Evolutionary conservation across 1,140 invertebrate species (phyloP).

Genomic region (Drosophila persimilis): DNA sequence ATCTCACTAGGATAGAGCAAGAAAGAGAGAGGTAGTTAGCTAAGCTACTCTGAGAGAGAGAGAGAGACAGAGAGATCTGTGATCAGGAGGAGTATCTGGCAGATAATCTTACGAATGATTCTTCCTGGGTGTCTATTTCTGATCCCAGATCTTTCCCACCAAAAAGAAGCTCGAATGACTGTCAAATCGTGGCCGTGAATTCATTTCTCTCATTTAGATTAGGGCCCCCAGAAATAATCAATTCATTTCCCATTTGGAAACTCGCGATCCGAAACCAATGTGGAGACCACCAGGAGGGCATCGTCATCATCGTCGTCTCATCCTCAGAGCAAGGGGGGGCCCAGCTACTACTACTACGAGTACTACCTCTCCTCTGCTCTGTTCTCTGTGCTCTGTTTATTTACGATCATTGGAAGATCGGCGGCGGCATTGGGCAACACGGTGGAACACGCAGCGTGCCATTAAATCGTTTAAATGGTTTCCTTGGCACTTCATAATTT

Average conservation of each 20-base stretch:
- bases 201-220: conserved; percentile 17
- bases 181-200: conserved; percentile 27
- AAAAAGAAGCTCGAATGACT: not conserved
- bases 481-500: conserved; percentile 80
- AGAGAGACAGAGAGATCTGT: too few relatives aligned
- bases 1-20: too few relatives aligned
- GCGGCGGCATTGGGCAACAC: conserved; percentile 31
- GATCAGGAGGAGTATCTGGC: too few relatives aligned
- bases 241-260: conserved; percentile 33
- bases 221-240: conserved; percentile 4
- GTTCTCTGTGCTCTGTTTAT: conserved; percentile 66
- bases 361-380: conserved; percentile 21
- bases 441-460: conserved; percentile 59
- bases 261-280: conserved; percentile 20
- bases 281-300: conserved; percentile 49
- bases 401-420: conserved; percentile 59
- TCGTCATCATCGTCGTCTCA: conserved; percentile 12
- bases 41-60: too few relatives aligned
- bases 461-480: conserved; percentile 81
- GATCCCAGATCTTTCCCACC: too few relatives aligned
- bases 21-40: too few relatives aligned
- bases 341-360: conserved; percentile 12
- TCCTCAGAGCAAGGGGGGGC: too few relatives aligned
- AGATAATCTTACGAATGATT: too few relatives aligned
- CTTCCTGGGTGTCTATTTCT: too few relatives aligned